Base-by-base conservation (phyloP, 2,888 invertebrate species). In the Netelia melanura region DNA sequence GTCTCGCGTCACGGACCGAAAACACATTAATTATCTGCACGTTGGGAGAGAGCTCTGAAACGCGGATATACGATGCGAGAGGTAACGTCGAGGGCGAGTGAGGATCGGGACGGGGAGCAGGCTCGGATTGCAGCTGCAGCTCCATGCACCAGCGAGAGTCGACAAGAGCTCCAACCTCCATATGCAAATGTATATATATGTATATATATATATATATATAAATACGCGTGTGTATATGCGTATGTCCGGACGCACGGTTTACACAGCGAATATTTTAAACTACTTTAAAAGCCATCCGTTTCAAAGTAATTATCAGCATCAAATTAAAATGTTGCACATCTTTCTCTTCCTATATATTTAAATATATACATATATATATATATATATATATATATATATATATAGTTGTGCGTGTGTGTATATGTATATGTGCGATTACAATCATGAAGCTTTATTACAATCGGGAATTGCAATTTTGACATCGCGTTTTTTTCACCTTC, bases 261-360 rank as follows among this genome's bases (percentile, higher is more conserved):
- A 82, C 87, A 76, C 87, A 86, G 88, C 89, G 91, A 92, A 91
- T 92, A 92, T 93, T 93, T 93, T 92, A 93, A 93, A 93, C 92
- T 91, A 91, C 91, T 93, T 92, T 92, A 93, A 93, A 93, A 92
- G 92, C 91, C 92, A 92, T 93, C 89, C 91, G 91, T 92, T 92
- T 89, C 89, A 89, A 91, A 89, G 92, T 93, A 92, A 93, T 93
- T 92, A 93, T 92, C 91, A 89, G 90, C 91, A 91, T 92, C 90
- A 92, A 93, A 93, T 93, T 92, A 92, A 92, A 93, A 93, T 91
- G 91, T 92, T 89, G 90, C 86, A 44, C 30, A 64, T 30, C 30
- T 30, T 30, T 30, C 30, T 30, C 30, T 30, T 30, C 87, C 70
- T 68, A 62, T 84, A 48, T 48, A 48, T 17, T 17, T 17, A 0